Evolutionary conservation across 2,888 invertebrate genomes (phyloP), one percentile per base, ranked within the genome.

Genomic region (Euproctis similis): DNA sequence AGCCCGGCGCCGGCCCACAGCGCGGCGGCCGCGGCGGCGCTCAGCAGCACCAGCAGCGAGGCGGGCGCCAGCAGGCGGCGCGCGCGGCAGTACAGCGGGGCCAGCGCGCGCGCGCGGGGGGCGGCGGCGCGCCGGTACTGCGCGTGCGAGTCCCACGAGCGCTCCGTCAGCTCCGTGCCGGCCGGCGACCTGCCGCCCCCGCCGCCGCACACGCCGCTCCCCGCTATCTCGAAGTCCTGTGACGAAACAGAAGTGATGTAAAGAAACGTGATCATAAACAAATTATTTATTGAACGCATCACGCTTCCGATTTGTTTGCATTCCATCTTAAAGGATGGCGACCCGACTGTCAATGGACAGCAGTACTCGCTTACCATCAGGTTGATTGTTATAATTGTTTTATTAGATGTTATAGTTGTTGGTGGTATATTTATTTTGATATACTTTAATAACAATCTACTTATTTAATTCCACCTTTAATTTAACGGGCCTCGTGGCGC

Each of bases 171-270:
- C 62, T 75, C 78, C 22, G 78, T 75, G 66, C 72, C 78, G 46
- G 71, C 77, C 56, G 81, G 81, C 49, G 81, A 81, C 53, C 78
- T 74, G 52, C 73, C 76, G 54, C 59, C 76, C 53, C 57, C 57
- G 39, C 52, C 66, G 45, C 69, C 81, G 66, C 72, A 71, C 59
- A 8, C 19, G n/a, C 81, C 81, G 71, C 85, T 85, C 61, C 86
- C 86, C 59, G 86, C 86, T 72, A 85, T 85, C 76, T 86, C 86
- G 69, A 81, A 82, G 69, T 85, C 85, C 73, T 75, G 64, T 24
- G 35, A 31, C 42, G 34, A 46, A 42, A 43, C 44, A 37, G 28
- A 27, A 4, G 1, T 14, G 14, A 14, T 14, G 6, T 6, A 14
- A 14, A 14, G 4, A 14, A 14, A 14, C 14, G 14, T 14, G 14